Conservation (phyloP, 2,797 vertebrate genomes). For the Tiaroga cobitis region DNA sequence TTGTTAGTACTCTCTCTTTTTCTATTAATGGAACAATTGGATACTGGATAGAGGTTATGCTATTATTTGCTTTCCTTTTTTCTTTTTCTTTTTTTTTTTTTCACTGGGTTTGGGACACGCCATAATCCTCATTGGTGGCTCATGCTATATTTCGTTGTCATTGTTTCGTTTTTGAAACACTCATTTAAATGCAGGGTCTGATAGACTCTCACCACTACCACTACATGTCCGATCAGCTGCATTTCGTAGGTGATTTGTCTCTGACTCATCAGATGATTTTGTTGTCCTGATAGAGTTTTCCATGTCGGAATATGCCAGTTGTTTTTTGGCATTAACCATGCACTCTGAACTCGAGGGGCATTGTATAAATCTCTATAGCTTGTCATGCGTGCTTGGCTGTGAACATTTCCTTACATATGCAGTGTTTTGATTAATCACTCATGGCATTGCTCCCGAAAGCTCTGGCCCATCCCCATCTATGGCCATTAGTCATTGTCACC, state of each 20-base stretch:
- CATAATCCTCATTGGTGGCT: conserved; percentile 33
- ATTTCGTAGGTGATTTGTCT: conserved; percentile 44
- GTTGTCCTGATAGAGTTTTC: conserved; percentile 42
- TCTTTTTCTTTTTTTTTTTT: not conserved
- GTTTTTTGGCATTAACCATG: conserved; percentile 52
- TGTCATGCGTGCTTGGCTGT: conserved; percentile 38
- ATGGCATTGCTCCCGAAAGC: conserved; percentile 60
- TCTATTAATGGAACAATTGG: conserved; percentile 62
- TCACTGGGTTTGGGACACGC: conserved; percentile 21
- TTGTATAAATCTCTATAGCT: conserved; percentile 52
- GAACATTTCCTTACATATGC: conserved; percentile 61
- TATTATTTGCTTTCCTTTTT: no score
- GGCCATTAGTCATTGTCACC: conserved; percentile 63
- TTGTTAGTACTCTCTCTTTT: conserved; percentile 50
- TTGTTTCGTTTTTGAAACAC: conserved; percentile 5
- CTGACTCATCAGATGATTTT: conserved; percentile 51
- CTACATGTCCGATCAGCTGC: conserved; percentile 5
- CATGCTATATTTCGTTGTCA: not conserved
- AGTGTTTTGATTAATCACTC: conserved; percentile 64
- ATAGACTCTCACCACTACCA: not conserved
- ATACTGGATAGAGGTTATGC: conserved; percentile 49
- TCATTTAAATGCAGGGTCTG: conserved; percentile 33
- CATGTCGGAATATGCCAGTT: conserved; percentile 27
- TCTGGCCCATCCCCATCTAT: conserved; percentile 60
- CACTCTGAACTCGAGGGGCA: conserved; percentile 49